Evolutionary conservation across 2,888 invertebrate species (phyloP).

Genomic region (Eulithis testata): DNA sequence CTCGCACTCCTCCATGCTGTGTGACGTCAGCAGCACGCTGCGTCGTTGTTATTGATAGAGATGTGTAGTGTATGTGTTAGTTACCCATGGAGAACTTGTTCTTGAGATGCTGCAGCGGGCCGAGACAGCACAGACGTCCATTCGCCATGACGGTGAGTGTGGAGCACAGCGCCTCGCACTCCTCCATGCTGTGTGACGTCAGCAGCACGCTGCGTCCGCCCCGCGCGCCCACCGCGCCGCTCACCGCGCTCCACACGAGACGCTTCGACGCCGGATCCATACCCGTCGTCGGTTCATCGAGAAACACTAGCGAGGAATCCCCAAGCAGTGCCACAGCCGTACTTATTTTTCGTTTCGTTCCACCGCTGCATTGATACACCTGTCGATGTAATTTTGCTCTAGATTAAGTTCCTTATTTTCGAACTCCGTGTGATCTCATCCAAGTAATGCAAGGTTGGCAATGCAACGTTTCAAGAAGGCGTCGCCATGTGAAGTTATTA

Average conservation of each 20-base stretch:
- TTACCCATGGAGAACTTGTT: conserved; percentile 85
- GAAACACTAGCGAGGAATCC: conserved; percentile 87
- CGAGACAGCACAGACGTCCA: conserved; percentile 88
- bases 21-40: conserved; percentile 88
- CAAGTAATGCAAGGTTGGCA: no score
- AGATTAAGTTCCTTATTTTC: background rate
- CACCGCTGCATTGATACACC: conserved; percentile 87
- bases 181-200: conserved; percentile 88
- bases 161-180: conserved; percentile 92
- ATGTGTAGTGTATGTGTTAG: conserved; percentile 43
- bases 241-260: conserved; percentile 90
- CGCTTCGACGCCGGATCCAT: conserved; percentile 93
- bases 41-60: conserved; percentile 84
- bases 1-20: conserved; percentile 93
- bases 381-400: conserved; percentile 39
- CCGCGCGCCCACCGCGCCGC: conserved; percentile 67
- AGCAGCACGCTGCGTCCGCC: conserved; percentile 91
- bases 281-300: conserved; percentile 89
- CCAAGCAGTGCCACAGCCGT: conserved; percentile 89
- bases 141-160: conserved; percentile 92
- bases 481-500: no score
- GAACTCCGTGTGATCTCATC: background rate
- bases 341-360: conserved; percentile 90
- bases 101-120: conserved; percentile 87
- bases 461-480: no score